These are phyloP conservation scores for Campylomormyrus tamandua DNA, from an alignment of 2,113 vertebrate genomes.

Conservation along the genomic window DNA sequence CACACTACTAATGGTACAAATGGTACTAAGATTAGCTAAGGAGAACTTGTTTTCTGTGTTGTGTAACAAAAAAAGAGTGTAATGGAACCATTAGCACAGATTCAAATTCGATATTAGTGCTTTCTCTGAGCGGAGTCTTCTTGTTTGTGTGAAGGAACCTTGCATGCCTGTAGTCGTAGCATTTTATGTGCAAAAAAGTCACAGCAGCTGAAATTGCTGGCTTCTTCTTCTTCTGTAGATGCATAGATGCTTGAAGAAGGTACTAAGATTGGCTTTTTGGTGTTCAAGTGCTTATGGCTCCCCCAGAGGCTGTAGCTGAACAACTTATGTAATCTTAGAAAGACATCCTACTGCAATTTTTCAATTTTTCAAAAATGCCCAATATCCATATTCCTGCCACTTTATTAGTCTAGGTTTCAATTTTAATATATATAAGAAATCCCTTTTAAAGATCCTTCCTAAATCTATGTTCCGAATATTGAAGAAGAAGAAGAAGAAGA, in stretches of 20 bases:
- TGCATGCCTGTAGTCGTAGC: neutral
- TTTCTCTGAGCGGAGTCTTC: neutral
- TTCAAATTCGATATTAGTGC: neutral
- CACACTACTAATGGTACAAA: neutral
- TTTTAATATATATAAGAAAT: slow-evolving; percentile 1
- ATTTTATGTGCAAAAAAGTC: neutral
- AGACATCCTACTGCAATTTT: slow-evolving; percentile 1
- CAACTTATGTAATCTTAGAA: neutral
- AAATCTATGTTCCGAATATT: neutral
- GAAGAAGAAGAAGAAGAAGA: neutral
- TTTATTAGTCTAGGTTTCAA: neutral
- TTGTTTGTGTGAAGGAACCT: neutral
- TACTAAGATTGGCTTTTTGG: neutral
- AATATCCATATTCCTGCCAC: neutral
- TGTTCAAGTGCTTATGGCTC: neutral
- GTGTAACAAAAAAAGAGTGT: neutral
- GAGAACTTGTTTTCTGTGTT: neutral
- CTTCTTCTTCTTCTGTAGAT: neutral
- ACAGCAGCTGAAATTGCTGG: neutral
- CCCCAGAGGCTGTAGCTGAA: slow-evolving; percentile 11
- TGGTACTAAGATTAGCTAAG: neutral
- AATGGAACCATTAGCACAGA: neutral
- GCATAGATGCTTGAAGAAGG: neutral
- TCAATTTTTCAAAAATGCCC: neutral
- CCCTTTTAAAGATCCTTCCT: neutral